Evolutionary conservation across 2,888 invertebrate species (phyloP), one percentile per base, ranked within the genome.

Genomic region (Lacanobia oleracea): DNA sequence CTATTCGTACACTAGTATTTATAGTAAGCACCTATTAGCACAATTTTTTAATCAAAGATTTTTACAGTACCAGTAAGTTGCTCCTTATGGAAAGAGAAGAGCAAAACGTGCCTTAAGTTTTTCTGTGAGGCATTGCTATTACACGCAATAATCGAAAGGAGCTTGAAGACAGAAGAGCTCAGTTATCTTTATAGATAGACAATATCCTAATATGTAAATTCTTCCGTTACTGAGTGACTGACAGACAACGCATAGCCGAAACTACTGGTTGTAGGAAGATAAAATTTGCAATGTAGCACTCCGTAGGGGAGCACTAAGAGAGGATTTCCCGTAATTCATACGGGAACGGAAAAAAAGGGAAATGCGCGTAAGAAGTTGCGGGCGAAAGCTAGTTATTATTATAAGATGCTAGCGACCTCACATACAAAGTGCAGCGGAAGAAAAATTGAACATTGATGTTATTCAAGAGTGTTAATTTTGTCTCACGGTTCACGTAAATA

Each of bases 41-140:
- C n/a, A 10, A 23, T 33, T 33, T 10, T 4, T 7, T 6, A 33
- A 56, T n/a, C 10, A 56, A 5, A 54, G 16, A 3, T 43, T 68
- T 27, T 1, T 9, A 7, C 1, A 68, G 14, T 5, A 2, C 21
- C 14, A 40, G 8, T 12, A 33, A 67, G 21, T 33, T 6, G 37
- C 37, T 50, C 73, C 73, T 76, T 37, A 37, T 45, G 1, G 12
- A 77, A 77, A 51, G 40, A 12, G 3, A 67, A 18, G 27, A 77
- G 73, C 77, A 74, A 76, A 16, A 16, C 0, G 3, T 23, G n/a
- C 10, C 1, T 53, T 16, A 9, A 0, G 45, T 40, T 18, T 21
- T 1, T n/a, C 0, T 37, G 43, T 43, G n/a, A 37, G 0, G 0
- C 18, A 27, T 77, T 74, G 73, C 73, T 73, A 76, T 67, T 12